Evolutionary conservation across 2,113 vertebrate species (phyloP).

Genomic region (Cyprinodon brontotheroides): DNA sequence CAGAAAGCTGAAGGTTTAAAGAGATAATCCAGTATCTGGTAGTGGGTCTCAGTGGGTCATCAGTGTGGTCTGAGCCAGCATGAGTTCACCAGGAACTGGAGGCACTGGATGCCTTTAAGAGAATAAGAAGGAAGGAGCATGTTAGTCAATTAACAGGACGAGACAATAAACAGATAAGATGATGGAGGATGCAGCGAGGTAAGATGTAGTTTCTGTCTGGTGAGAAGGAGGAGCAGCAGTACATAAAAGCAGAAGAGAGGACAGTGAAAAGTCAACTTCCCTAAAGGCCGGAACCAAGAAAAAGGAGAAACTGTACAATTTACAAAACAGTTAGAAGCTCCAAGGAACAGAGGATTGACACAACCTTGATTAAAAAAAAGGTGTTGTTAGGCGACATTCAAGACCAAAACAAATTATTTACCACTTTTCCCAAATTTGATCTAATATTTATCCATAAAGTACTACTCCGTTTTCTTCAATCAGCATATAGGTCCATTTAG

Average conservation of each 20-base stretch:
- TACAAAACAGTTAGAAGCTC: neutral
- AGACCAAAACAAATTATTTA: neutral
- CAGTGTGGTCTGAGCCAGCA: conserved; percentile 15
- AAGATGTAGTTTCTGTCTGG: conserved; percentile 27
- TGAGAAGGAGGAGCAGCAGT: neutral
- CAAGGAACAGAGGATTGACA: neutral
- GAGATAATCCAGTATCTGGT: conserved; percentile 14
- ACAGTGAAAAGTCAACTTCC: conserved; percentile 15
- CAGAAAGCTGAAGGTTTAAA: conserved; percentile 2
- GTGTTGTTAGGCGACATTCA: too few species aligned
- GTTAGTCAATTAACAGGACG: conserved; percentile 38
- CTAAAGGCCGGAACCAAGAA: conserved; percentile 11
- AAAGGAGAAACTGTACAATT: neutral
- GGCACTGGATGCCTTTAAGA: conserved; percentile 15
- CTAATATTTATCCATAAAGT: neutral
- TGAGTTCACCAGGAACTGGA: conserved; percentile 2
- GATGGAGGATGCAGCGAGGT: conserved; percentile 3
- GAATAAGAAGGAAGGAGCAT: conserved; percentile 23
- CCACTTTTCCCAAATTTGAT: neutral
- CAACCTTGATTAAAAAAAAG: neutral
- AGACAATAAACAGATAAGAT: neutral
- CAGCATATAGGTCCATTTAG: neutral
- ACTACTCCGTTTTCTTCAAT: too few species aligned
- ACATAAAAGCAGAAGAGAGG: conserved; percentile 19
- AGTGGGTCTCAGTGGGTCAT: conserved; percentile 4